Conservation (phyloP, 2,113 vertebrate genomes). For the Nicator chloris region DNA sequence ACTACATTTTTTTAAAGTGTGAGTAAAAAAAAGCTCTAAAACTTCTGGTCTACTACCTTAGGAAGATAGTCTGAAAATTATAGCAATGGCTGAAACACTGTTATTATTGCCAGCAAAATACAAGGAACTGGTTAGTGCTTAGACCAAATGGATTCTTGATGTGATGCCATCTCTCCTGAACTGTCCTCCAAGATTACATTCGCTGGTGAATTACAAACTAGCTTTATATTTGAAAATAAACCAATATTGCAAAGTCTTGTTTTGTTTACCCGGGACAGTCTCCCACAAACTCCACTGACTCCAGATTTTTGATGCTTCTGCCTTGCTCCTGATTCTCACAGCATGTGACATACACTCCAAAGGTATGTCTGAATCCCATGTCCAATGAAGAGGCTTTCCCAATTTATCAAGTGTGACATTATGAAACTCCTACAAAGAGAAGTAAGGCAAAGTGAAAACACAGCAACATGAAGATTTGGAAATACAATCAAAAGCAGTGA, state of each 20-base stretch:
- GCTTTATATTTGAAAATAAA: neutral
- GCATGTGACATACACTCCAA: slow-evolving; percentile 70
- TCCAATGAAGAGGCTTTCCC: slow-evolving; percentile 47
- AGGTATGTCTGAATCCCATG: slow-evolving; percentile 69
- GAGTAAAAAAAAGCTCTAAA: neutral
- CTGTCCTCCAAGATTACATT: neutral
- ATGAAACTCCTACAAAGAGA: slow-evolving; percentile 54
- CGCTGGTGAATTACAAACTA: neutral
- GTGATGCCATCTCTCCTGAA: neutral
- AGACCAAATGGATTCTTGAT: neutral
- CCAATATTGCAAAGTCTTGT: neutral
- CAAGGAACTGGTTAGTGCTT: neutral
- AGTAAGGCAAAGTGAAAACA: neutral
- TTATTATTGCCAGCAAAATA: neutral
- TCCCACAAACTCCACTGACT: slow-evolving; percentile 68
- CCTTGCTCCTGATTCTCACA: slow-evolving; percentile 61
- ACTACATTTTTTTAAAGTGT: neutral
- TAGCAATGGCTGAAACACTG: neutral
- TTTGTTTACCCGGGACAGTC: slow-evolving; percentile 55
- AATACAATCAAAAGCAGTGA: neutral
- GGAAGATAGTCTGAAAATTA: neutral
- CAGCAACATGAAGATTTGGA: neutral
- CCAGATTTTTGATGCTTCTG: slow-evolving; percentile 13
- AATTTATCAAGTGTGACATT: slow-evolving; percentile 26
- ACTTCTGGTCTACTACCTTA: neutral